A percentile compares a stretch with the other conserved stretches of the same genome.
These are phyloP conservation scores for Nephrotoma appendiculata DNA, from an alignment of 2,888 invertebrate genomes.

Conservation along the genomic window DNA sequence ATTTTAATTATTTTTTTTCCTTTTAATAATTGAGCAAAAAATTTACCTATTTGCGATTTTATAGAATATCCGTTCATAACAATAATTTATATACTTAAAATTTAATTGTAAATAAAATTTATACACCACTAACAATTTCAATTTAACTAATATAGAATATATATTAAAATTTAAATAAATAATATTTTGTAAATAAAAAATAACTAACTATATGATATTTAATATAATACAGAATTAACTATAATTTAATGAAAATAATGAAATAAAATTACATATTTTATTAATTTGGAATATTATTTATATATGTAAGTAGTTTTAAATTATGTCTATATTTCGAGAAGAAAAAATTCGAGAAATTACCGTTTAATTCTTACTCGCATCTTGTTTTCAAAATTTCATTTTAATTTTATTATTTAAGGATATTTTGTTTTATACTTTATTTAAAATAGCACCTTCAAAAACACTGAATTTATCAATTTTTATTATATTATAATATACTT, in stretches of 20 bases:
- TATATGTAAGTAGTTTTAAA: background rate
- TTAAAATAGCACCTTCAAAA: background rate
- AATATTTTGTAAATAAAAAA: background rate
- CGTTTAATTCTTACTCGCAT: background rate
- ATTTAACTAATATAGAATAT: background rate
- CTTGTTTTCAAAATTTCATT: background rate
- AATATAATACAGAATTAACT: background rate
- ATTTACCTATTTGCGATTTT: background rate
- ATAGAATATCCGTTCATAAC: background rate
- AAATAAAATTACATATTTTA: background rate
- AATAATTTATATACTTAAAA: background rate
- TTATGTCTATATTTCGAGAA: background rate
- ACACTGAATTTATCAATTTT: background rate
- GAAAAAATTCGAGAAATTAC: background rate
- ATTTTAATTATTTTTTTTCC: background rate
- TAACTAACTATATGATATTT: background rate
- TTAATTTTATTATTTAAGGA: background rate
- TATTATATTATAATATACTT: background rate
- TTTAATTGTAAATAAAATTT: background rate
- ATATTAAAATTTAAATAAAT: background rate
- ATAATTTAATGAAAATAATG: background rate
- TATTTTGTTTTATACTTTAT: background rate
- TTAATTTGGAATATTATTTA: background rate
- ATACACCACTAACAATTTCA: background rate
- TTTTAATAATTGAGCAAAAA: background rate